Evolutionary conservation across 2,888 invertebrate genomes (phyloP).

Genomic region (Tetrapedia diversipes): DNA sequence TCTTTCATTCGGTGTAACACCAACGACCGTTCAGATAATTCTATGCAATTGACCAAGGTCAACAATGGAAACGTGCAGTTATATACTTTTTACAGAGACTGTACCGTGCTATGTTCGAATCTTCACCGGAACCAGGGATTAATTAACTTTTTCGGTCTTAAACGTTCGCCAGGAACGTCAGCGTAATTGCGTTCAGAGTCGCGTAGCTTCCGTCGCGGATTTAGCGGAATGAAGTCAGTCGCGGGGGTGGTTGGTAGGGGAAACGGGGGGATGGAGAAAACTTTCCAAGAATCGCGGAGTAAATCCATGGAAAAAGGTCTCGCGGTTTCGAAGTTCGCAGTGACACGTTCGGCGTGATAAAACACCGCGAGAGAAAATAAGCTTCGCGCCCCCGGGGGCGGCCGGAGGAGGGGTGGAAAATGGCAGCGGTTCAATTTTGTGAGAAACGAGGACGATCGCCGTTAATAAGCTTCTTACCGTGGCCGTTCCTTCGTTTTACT

Average conservation of each 20-base stretch:
- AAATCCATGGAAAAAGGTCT: slow-evolving; percentile 28
- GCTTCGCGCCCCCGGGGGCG: neutral
- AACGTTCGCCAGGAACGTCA: neutral
- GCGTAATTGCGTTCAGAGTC: slow-evolving; percentile 25
- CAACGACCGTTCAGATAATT: too few relatives aligned
- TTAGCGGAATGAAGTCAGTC: slow-evolving; percentile 13
- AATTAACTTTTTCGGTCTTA: slow-evolving; percentile 16
- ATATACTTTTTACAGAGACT: too few relatives aligned
- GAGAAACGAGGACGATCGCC: slow-evolving; percentile 16
- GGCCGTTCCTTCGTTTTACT: neutral
- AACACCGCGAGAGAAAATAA: slow-evolving; percentile 26
- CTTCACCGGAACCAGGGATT: neutral
- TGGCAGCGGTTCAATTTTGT: slow-evolving; percentile 28
- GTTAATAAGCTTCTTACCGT: slow-evolving; percentile 19
- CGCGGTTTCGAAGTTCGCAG: slow-evolving; percentile 28
- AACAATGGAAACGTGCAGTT: too few relatives aligned
- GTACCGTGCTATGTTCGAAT: too few relatives aligned
- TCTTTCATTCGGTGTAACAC: too few relatives aligned
- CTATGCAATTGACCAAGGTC: too few relatives aligned
- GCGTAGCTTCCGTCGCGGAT: slow-evolving; percentile 7
- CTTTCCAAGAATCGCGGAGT: slow-evolving; percentile 16
- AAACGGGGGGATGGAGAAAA: slow-evolving; percentile 21
- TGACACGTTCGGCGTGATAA: slow-evolving; percentile 16
- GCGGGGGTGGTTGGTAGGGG: neutral
- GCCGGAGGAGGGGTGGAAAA: neutral